phyloP scores from a whole-genome alignment of 2,113 vertebrate species.

The Chaenocephalus aceratus region DNA sequence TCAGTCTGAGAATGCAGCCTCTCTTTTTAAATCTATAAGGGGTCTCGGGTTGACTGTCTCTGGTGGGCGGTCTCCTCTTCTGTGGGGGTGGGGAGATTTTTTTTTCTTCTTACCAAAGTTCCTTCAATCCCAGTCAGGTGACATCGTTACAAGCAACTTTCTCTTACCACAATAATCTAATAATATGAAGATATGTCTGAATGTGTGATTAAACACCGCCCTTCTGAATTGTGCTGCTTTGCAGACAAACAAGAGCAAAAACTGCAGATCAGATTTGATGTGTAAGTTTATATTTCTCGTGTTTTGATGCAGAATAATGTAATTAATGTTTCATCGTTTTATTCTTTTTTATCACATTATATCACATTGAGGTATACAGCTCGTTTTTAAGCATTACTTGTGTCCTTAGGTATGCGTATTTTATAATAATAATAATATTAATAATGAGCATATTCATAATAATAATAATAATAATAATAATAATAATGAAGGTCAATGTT shows the following conservation, averaged over 20 bases:
- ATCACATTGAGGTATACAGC: background rate
- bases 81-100: slow-evolving; percentile 92
- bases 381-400: slow-evolving; percentile 33
- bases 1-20: slow-evolving; percentile 96
- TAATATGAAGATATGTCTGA: slow-evolving; percentile 28
- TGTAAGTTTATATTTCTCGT: background rate
- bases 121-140: slow-evolving; percentile 93
- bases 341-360: slow-evolving; percentile 53
- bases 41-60: slow-evolving; percentile 94
- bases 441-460: slow-evolving; percentile 11
- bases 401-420: background rate
- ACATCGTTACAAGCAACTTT: slow-evolving; percentile 89
- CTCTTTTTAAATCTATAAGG: slow-evolving; percentile 99
- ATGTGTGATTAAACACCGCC: background rate
- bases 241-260: background rate
- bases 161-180: slow-evolving; percentile 64
- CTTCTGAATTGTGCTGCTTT: background rate
- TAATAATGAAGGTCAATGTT: slow-evolving; percentile 5
- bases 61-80: slow-evolving; percentile 98
- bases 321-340: slow-evolving; percentile 22
- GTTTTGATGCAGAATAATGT: slow-evolving; percentile 19
- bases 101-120: slow-evolving; percentile 87
- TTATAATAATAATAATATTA: background rate
- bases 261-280: background rate
- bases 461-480: slow-evolving; percentile 15